These are phyloP conservation scores for Podiceps cristatus DNA, from an alignment of 2,113 vertebrate genomes.

Conservation along the genomic window DNA sequence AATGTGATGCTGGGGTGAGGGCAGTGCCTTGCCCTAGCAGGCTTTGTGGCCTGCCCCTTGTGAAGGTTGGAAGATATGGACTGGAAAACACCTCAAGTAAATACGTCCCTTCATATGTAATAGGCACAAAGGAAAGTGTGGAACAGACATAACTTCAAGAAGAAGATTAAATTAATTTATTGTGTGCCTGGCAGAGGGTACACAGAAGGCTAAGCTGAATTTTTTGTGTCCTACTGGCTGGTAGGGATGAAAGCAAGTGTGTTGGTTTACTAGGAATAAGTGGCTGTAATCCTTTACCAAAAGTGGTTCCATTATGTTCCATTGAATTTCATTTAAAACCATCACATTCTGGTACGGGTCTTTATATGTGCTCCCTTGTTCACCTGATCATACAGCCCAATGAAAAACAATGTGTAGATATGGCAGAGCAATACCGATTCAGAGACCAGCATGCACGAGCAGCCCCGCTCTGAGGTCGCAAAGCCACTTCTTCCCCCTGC, in stretches of 20 bases:
- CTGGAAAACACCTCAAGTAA: conserved; percentile 18
- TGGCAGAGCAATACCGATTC: not conserved
- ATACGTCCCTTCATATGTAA: not conserved
- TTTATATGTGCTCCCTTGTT: not conserved
- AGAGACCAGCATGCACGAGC: accelerated
- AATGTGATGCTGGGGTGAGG: accelerated
- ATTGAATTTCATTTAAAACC: not conserved
- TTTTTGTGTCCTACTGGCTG: not conserved
- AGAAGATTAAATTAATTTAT: not conserved
- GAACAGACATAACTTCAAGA: not conserved
- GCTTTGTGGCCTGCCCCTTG: not conserved
- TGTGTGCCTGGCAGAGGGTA: not conserved
- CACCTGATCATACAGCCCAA: not conserved
- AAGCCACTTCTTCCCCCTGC: not conserved
- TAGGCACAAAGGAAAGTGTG: not conserved
- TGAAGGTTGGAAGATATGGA: not conserved
- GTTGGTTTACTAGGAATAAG: not conserved
- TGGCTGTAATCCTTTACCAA: not conserved
- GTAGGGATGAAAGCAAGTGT: not conserved
- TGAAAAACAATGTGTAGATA: not conserved
- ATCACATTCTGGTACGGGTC: not conserved
- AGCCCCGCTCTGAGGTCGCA: not conserved
- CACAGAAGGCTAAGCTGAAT: not conserved
- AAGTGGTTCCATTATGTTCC: not conserved
- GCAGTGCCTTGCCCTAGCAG: not conserved